A percentile compares a stretch with the other conserved stretches of the same genome.
These are phyloP conservation scores for Pagrus major DNA, from an alignment of 2,113 vertebrate genomes.

Conservation along the genomic window DNA sequence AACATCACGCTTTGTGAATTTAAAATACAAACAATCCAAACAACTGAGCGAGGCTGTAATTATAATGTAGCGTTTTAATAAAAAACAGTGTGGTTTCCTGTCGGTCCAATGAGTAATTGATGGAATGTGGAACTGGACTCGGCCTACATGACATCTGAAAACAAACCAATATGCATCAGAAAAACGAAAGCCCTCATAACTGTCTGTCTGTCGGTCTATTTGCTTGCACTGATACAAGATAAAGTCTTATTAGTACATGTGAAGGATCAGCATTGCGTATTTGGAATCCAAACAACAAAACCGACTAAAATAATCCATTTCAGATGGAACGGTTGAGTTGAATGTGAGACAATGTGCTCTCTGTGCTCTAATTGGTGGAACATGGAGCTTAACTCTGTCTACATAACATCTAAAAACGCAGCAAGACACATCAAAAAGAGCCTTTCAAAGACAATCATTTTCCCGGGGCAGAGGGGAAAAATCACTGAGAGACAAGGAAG, in stretches of 20 bases:
- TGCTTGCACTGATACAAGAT: slow-evolving; percentile 32
- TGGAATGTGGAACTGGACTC: slow-evolving; percentile 43
- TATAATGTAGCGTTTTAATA: slow-evolving; percentile 9
- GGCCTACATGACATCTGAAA: slow-evolving; percentile 24
- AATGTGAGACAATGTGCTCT: slow-evolving; percentile 70
- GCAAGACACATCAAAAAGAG: slow-evolving; percentile 68
- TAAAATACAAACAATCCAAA: slow-evolving; percentile 41
- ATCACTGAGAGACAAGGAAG: slow-evolving; percentile 51
- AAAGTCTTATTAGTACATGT: slow-evolving; percentile 16
- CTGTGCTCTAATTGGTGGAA: slow-evolving; percentile 74
- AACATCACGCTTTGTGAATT: slow-evolving; percentile 22
- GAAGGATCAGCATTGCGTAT: slow-evolving; percentile 33
- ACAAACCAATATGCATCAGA: slow-evolving; percentile 7
- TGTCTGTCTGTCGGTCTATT: not conserved
- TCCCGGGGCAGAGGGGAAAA: slow-evolving; percentile 28
- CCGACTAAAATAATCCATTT: slow-evolving; percentile 63
- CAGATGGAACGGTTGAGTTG: slow-evolving; percentile 57
- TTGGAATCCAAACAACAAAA: slow-evolving; percentile 58
- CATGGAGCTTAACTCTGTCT: slow-evolving; percentile 69
- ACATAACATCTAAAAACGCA: slow-evolving; percentile 65
- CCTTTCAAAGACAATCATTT: slow-evolving; percentile 68
- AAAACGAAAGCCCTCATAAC: not conserved
- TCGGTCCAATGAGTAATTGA: slow-evolving; percentile 25
- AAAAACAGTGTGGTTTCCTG: slow-evolving; percentile 42
- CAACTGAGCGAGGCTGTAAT: slow-evolving; percentile 28